Evolutionary conservation across 2,113 vertebrate species (phyloP).

Genomic region (Phasianus colchicus): DNA sequence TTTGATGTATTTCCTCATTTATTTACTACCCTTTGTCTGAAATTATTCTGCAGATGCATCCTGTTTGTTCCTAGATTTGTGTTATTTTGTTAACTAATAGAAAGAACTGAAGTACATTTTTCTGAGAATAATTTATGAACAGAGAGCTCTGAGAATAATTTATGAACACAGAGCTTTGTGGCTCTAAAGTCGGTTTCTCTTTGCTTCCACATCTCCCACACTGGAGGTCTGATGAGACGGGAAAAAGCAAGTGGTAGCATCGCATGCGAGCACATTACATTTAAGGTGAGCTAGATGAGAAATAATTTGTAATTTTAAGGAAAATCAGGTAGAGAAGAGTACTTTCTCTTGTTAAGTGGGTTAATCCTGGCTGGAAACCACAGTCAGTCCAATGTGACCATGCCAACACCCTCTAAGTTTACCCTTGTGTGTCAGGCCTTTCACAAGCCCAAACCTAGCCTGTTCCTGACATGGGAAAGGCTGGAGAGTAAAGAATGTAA

Average conservation of each 20-base stretch:
- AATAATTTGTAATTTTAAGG: neutral
- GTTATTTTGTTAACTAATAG: neutral
- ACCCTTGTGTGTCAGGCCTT: neutral
- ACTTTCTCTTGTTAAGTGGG: neutral
- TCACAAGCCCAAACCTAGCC: neutral
- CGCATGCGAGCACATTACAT: neutral
- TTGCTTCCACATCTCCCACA: neutral
- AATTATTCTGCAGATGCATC: neutral
- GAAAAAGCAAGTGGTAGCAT: neutral
- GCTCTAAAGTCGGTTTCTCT: neutral
- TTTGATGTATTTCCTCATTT: constrained; percentile 4
- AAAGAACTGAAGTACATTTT: neutral
- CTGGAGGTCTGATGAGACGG: neutral
- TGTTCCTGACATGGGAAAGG: neutral
- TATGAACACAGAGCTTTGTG: neutral
- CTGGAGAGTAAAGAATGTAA: neutral
- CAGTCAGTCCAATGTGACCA: neutral
- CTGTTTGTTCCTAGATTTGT: constrained; percentile 15
- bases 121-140: constrained; percentile 7
- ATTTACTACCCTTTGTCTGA: constrained; percentile 13
- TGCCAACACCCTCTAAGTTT: neutral
- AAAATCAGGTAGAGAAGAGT: neutral
- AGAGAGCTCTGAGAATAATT: neutral
- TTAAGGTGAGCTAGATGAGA: neutral
- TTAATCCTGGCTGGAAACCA: too few species aligned